phyloP scores from a whole-genome alignment of 2,797 vertebrate species.

The Dipus sagitta region DNA sequence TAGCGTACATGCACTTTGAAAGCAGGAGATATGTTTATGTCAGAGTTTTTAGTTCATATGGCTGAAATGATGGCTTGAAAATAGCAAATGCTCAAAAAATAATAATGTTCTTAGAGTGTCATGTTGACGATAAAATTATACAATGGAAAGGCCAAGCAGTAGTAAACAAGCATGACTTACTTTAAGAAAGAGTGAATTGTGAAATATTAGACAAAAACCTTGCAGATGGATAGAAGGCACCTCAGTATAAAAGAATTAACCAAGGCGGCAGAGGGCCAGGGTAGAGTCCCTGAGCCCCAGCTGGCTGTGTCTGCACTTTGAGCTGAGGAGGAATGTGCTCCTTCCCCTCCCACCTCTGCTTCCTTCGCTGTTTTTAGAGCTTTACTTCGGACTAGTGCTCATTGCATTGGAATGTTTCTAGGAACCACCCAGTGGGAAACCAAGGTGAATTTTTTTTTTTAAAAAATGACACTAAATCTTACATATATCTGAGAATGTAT shows the following conservation, averaged over 20 bases:
- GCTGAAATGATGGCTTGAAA: not conserved
- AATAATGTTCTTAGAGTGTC: not conserved
- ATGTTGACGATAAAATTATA: not conserved
- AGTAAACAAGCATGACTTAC: not conserved
- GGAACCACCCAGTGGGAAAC: constrained; percentile 68
- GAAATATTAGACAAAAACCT: not conserved
- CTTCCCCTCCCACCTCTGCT: constrained; percentile 31
- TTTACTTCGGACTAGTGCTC: constrained; percentile 63
- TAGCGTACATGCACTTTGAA: not conserved
- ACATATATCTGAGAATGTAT: constrained; percentile 28
- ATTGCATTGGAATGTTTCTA: constrained; percentile 79
- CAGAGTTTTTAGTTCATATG: not conserved
- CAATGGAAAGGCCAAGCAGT: not conserved
- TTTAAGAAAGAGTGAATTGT: not conserved
- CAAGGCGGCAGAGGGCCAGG: not conserved
- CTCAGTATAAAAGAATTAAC: not conserved
- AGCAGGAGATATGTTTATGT: not conserved
- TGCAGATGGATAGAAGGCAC: not conserved
- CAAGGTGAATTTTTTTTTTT: constrained; percentile 41
- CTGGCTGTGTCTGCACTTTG: not conserved
- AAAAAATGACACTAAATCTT: constrained; percentile 50
- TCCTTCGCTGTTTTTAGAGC: constrained; percentile 50
- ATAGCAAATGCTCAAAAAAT: not conserved
- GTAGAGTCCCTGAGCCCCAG: not conserved
- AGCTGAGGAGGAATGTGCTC: not conserved